Evolutionary conservation across 2,888 invertebrate genomes (phyloP).

Genomic region (Pasiphila rectangulata): DNA sequence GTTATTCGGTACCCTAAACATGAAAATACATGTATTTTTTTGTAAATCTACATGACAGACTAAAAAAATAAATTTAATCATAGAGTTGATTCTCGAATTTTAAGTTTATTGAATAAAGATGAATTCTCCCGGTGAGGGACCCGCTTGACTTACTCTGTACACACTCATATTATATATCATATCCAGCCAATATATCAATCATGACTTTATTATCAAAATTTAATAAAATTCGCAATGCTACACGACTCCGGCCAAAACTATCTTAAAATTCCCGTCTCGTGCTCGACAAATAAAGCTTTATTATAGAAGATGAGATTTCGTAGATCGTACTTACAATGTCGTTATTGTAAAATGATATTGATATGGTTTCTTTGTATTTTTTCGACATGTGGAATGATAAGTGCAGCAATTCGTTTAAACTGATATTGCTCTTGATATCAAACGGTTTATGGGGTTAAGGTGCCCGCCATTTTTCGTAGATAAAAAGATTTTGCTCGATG

Average conservation of each 20-base stretch:
- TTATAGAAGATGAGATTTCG: slow-evolving; percentile 61
- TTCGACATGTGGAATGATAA: slow-evolving; percentile 15
- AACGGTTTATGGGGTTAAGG: not conserved
- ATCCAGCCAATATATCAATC: slow-evolving; percentile 10
- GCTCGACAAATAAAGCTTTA: slow-evolving; percentile 65
- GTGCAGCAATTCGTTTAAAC: slow-evolving; percentile 11
- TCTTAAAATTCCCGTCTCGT: slow-evolving; percentile 61
- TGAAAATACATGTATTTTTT: too few relatives aligned
- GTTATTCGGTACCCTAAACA: too few relatives aligned
- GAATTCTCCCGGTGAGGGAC: too few relatives aligned
- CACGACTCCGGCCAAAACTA: slow-evolving; percentile 39
- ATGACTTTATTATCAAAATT: slow-evolving; percentile 40
- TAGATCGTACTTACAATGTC: slow-evolving; percentile 56
- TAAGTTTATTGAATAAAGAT: too few relatives aligned
- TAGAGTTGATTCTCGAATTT: too few relatives aligned
- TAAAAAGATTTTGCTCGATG: too few relatives aligned
- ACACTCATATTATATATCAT: too few relatives aligned
- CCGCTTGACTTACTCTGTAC: too few relatives aligned
- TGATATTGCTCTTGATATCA: slow-evolving; percentile 9
- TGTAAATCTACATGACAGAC: too few relatives aligned
- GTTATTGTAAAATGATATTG: slow-evolving; percentile 57
- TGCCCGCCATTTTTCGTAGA: too few relatives aligned
- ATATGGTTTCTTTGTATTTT: slow-evolving; percentile 47
- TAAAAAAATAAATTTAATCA: too few relatives aligned
- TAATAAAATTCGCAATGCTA: slow-evolving; percentile 45